Evolutionary conservation across 2,888 invertebrate species (phyloP).

Genomic region (Meloe dianella): DNA sequence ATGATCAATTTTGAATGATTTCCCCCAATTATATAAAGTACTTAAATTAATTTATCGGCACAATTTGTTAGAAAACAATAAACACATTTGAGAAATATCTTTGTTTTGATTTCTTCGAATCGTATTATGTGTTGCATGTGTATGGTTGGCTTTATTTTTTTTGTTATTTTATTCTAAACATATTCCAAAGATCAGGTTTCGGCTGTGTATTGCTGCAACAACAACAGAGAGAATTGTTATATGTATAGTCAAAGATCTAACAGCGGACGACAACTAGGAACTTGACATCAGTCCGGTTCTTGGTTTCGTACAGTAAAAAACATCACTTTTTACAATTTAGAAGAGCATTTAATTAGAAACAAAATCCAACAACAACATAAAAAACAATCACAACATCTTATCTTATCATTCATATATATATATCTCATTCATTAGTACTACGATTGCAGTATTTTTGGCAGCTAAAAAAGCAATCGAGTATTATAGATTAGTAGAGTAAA

Average conservation of each 20-base stretch:
- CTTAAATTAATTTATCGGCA: background rate
- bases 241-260: background rate
- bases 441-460: background rate
- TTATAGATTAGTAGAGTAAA: too few relatives aligned
- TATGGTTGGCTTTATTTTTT: background rate
- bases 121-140: too few relatives aligned
- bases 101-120: too few relatives aligned
- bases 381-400: background rate
- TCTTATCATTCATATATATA: background rate
- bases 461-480: too few relatives aligned
- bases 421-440: background rate
- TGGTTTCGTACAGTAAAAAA: constrained; percentile 13
- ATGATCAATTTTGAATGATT: constrained; percentile 66
- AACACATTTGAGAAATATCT: too few relatives aligned
- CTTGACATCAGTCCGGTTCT: constrained; percentile 23
- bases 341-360: too few relatives aligned
- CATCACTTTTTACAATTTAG: background rate
- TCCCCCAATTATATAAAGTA: constrained; percentile 9
- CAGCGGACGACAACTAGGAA: constrained; percentile 15
- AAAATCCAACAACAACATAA: too few relatives aligned
- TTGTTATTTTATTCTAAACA: background rate
- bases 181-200: constrained; percentile 33
- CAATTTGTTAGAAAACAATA: too few relatives aligned
- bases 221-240: constrained; percentile 17
- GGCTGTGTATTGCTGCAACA: constrained; percentile 23